Evolutionary conservation across 2,888 invertebrate genomes (phyloP).

Genomic region (Diploptera punctata): DNA sequence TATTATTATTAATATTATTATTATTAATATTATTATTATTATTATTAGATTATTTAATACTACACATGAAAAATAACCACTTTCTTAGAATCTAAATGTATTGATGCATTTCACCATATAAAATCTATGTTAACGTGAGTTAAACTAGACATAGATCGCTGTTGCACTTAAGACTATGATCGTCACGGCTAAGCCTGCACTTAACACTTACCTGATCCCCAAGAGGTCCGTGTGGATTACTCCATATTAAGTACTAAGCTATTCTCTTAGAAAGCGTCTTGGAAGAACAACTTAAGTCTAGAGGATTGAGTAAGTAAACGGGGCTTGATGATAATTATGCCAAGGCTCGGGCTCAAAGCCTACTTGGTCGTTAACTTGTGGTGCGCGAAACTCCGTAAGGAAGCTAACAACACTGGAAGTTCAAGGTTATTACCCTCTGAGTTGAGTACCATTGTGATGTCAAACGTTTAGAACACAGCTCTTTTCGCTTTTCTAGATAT

Average conservation of each 20-base stretch:
- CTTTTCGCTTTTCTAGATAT: no score
- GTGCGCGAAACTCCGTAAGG: no score
- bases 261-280: constrained; percentile 33
- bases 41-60: no score
- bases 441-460: no score
- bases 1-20: not conserved
- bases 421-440: no score
- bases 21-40: not conserved
- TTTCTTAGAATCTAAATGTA: no score
- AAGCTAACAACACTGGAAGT: no score
- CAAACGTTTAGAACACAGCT: no score
- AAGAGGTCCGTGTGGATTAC: constrained; percentile 24
- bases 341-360: not conserved
- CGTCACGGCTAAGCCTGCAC: constrained; percentile 17
- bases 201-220: constrained; percentile 26
- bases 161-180: not conserved
- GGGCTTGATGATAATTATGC: constrained; percentile 20
- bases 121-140: no score
- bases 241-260: constrained; percentile 32
- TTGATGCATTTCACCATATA: no score
- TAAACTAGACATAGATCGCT: no score
- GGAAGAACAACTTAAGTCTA: constrained; percentile 7
- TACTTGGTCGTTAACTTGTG: no score
- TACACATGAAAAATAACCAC: not conserved
- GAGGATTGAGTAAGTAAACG: constrained; percentile 25